Base-by-base conservation (phyloP, 2,797 vertebrate species). In the Acipenser oxyrinchus region DNA sequence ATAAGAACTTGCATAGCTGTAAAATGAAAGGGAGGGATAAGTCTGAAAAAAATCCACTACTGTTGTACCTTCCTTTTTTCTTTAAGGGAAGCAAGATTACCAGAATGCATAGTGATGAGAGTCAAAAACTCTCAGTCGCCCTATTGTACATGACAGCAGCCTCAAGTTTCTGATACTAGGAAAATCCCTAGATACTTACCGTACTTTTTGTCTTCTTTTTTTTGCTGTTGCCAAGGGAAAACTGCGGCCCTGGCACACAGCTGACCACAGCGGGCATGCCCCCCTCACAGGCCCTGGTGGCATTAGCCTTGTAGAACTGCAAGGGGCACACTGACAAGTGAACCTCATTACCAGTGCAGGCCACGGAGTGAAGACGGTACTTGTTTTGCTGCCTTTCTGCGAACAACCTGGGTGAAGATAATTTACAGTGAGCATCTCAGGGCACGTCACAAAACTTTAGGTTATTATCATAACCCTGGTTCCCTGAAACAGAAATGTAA, bases 241-340 rank as follows among this genome's bases (percentile, higher is more conserved):
- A 96, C 55, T 86, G 85, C 0, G 93, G 90, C 3, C 96, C 94
- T 0, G 93, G 87, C 78, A 90, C 78, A 49, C 96, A 99, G 90
- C 94, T 94, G 79, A 97, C 87, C 0, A 94, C 93, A 0, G 83
- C 94, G 0, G 95, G 86, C 78, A 77, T 89, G 67, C 95, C 94
- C 0, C 90, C 86, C 0, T 68, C 0, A 1, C 96, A 99, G 71
- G 74, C 48, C 0, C 77, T 60, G 0, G 91, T 94, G 73, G 77
- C n/a, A 58, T 97, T 98, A 51, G 80, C 80, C 13, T 82, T 87
- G 80, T 82, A 90, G 84, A 95, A 94, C 82, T 96, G 90, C 37
- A 97, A 79, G 53, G 91, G 76, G 62, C 96, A 98, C 75, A 92
- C 83, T 6, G 95, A 95, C 79, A 99, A 84, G 76, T 98, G 96